Conservation (phyloP, 2,113 vertebrate species). For the Onychostoma macrolepis region DNA sequence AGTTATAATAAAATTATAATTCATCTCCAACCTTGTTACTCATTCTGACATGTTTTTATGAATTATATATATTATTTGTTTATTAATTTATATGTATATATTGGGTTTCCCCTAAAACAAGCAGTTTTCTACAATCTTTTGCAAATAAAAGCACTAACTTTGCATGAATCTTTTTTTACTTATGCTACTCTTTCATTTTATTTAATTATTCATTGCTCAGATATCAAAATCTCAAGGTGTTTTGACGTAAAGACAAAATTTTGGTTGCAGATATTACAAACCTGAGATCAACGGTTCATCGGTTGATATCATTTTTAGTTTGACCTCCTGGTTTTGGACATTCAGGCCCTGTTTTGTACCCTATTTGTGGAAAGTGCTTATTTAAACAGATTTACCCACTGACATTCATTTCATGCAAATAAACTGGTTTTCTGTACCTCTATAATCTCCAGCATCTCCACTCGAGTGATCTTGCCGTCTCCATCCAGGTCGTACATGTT, state of each 20-base stretch:
- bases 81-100: neutral
- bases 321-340: neutral
- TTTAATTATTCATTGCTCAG: neutral
- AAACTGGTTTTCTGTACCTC: constrained; percentile 81
- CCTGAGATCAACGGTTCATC: neutral
- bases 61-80: neutral
- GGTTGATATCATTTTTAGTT: neutral
- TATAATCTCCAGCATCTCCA: constrained; percentile 99
- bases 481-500: constrained; percentile 99
- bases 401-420: neutral
- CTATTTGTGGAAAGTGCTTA: neutral
- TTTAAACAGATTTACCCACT: neutral
- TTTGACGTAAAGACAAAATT: no score
- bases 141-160: neutral
- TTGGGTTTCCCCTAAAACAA: neutral
- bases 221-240: neutral
- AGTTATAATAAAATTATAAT: neutral
- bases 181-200: neutral
- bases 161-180: neutral
- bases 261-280: neutral
- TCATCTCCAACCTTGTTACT: neutral
- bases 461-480: constrained; percentile 97
- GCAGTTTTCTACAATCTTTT: neutral
- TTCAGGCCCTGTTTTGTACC: neutral
- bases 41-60: neutral